phyloP scores from a whole-genome alignment of 1,140 invertebrate species.

The Plutomurus gul region DNA sequence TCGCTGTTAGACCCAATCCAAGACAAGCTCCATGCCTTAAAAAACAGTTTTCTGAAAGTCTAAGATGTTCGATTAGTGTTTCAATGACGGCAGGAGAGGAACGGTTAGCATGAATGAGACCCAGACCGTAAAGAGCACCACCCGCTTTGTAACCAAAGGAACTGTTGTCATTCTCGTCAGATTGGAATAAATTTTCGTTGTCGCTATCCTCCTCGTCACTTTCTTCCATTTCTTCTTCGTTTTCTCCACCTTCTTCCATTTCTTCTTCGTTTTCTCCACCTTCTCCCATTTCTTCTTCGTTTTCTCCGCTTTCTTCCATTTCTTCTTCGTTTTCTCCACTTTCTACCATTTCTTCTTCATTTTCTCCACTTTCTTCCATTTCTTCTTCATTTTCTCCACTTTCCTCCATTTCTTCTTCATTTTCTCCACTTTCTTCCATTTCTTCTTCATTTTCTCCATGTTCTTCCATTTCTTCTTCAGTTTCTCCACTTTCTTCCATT shows the following conservation, averaged over 20 bases:
- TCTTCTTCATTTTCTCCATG: too few species aligned
- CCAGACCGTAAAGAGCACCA: conserved; percentile 96
- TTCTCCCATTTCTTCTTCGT: neutral
- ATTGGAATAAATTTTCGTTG: neutral
- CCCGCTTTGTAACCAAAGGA: conserved; percentile 97
- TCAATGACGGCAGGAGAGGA: conserved; percentile 96
- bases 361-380: neutral
- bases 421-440: neutral
- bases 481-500: neutral
- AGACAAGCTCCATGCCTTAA: conserved; percentile 96
- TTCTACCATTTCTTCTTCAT: neutral
- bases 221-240: neutral
- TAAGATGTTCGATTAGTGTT: conserved; percentile 82
- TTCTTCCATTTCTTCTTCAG: too few species aligned
- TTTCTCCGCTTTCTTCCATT: neutral
- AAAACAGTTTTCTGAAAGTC: conserved; percentile 62
- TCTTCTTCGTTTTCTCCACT: neutral
- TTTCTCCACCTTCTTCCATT: neutral
- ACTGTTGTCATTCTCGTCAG: conserved; percentile 85
- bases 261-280: neutral
- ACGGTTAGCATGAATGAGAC: conserved; percentile 98
- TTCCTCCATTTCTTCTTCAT: neutral
- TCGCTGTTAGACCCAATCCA: conserved; percentile 93
- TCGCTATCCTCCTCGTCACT: neutral
- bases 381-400: neutral